Percentiles rank a stretch among this genome's conserved stretches.
These are phyloP conservation scores for Paraplagusia blochii DNA, from an alignment of 2,113 vertebrate species.

Conservation along the genomic window DNA sequence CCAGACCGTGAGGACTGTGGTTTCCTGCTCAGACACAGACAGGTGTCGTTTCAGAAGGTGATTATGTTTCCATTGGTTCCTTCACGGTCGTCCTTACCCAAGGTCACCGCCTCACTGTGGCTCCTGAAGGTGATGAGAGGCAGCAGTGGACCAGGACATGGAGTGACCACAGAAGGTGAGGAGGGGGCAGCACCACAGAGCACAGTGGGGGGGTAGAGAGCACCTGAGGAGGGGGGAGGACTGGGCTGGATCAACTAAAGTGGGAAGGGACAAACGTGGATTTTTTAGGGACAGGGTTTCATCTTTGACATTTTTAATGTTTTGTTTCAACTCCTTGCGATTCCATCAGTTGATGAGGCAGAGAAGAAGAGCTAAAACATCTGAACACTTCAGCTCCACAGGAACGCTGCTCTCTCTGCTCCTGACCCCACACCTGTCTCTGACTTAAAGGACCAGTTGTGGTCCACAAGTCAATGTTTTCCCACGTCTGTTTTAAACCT, in stretches of 20 bases:
- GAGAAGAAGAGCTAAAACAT: no score
- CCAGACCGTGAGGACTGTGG: conserved; percentile 78
- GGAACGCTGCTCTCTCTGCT: no score
- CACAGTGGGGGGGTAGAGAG: conserved; percentile 82
- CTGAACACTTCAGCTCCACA: no score
- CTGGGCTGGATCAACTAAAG: conserved; percentile 80
- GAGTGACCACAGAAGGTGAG: conserved; percentile 70
- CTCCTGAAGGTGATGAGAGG: conserved; percentile 82
- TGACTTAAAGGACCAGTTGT: no score
- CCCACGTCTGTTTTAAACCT: no score
- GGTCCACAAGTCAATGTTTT: no score
- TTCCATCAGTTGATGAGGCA: no score
- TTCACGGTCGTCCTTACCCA: conserved; percentile 74
- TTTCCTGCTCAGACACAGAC: conserved; percentile 64
- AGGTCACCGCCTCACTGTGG: conserved; percentile 75
- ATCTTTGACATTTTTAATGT: no score
- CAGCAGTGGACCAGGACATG: conserved; percentile 72
- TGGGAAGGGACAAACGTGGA: not conserved
- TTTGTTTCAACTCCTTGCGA: no score
- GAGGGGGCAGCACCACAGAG: conserved; percentile 78
- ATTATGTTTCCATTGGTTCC: no score
- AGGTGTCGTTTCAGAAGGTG: not conserved
- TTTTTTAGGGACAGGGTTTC: not conserved
- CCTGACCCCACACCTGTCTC: no score
- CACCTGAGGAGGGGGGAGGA: conserved; percentile 45